A percentile compares a stretch with the other conserved stretches of the same genome.
Conservation (phyloP, 2,113 vertebrate species). For the Corythoichthys intestinalis region DNA sequence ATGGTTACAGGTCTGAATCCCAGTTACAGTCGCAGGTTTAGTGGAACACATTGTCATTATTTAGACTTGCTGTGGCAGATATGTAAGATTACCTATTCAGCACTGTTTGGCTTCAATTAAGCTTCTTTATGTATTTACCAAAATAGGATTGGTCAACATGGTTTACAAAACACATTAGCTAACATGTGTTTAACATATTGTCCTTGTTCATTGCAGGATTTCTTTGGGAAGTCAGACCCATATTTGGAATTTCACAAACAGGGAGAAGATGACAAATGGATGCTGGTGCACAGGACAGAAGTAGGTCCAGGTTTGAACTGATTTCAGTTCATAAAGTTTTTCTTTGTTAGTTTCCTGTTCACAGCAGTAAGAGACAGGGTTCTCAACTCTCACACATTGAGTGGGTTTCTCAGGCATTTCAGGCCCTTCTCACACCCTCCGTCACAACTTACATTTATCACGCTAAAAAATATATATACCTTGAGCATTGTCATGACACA, state of each 20-base stretch:
- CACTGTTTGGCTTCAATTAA: background rate
- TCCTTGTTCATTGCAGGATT: slow-evolving; percentile 77
- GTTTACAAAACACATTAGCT: background rate
- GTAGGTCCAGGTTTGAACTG: slow-evolving; percentile 60
- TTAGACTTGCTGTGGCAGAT: background rate
- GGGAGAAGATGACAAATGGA: slow-evolving; percentile 92
- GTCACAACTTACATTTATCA: no score
- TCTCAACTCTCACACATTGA: no score
- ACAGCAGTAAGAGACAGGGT: background rate
- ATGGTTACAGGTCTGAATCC: background rate
- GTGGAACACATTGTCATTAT: background rate
- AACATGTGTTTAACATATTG: background rate
- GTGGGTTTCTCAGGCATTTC: no score
- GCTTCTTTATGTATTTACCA: background rate
- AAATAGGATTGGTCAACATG: background rate
- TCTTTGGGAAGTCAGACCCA: slow-evolving; percentile 97
- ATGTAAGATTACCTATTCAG: background rate
- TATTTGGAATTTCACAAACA: slow-evolving; percentile 96
- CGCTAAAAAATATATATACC: no score
- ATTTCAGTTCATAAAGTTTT: background rate
- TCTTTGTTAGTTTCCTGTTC: background rate
- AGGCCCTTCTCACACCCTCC: no score
- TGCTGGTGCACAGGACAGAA: slow-evolving; percentile 98
- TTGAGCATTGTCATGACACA: no score
- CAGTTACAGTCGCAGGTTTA: background rate